Evolutionary conservation across 1,140 invertebrate genomes (phyloP).

Genomic region (Caenorhabditis inopinata): DNA sequence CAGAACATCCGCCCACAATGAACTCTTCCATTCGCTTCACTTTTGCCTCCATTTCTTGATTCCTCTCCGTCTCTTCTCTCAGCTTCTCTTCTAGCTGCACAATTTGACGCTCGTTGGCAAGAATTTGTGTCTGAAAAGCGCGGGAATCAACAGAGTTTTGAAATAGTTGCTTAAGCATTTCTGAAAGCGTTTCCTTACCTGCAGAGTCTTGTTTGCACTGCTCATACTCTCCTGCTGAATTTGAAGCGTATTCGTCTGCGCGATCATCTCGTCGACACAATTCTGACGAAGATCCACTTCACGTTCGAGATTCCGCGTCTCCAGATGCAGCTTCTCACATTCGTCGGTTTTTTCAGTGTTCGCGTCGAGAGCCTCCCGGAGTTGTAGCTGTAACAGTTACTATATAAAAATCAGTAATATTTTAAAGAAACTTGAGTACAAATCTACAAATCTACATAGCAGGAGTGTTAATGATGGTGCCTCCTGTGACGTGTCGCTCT

Average conservation of each 20-base stretch:
- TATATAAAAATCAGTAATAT: no score
- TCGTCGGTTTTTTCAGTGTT: conserved; percentile 40
- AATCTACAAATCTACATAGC: no score
- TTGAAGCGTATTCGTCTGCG: conserved; percentile 28
- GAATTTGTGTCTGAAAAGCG: background rate
- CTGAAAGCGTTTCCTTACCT: no score
- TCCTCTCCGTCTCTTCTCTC: background rate
- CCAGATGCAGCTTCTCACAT: background rate
- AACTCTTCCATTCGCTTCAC: background rate
- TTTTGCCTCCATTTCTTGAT: background rate
- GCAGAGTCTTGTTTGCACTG: background rate
- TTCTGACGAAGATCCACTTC: conserved; percentile 36
- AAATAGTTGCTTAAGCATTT: no score
- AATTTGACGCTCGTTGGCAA: background rate
- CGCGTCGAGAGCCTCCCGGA: conserved; percentile 25
- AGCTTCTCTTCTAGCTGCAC: background rate
- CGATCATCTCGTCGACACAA: conserved; percentile 41
- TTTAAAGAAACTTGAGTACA: no score
- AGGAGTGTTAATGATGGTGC: no score
- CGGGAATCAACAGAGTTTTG: no score
- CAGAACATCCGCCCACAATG: background rate
- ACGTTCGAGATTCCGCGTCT: conserved; percentile 1
- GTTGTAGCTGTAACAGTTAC: background rate
- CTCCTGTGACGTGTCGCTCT: no score
- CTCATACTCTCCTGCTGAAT: background rate